Evolutionary conservation across 2,113 vertebrate species (phyloP), one percentile per base, ranked within the genome.

Genomic region (Carettochelys insculpta): DNA sequence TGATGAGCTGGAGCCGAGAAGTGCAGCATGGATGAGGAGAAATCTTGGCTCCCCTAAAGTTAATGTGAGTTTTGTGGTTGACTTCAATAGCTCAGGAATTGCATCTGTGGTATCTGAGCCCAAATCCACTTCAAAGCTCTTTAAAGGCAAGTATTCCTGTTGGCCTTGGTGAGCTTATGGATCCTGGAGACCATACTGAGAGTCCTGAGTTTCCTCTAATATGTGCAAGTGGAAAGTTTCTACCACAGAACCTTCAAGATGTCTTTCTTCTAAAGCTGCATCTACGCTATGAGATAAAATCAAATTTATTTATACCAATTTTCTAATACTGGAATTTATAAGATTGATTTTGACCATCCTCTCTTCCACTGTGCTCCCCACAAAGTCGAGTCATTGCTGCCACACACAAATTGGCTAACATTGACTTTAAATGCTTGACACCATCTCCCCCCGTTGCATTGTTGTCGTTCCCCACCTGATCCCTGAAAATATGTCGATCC

Each of bases 41-140:
- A 90, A 78, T 19, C 1, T 0, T 22, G 58, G 9, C 38, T 84
- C 3, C 51, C 56, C 61, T 89, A 81, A 87, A 58, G 52, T 61
- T 51, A 95, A 47, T 6, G 1, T 77, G 81, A 51, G 47, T 85
- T 92, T 82, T 93, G 45, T 43, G 85, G n/a, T 91, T 94, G 82
- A 86, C 51, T n/a, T 79, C 80, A 50, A 27, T 82, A 68, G 52
- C 76, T 45, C 10, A 27, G 85, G 29, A 68, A 80, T 87, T 68
- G 75, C 58, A 82, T 54, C 25, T 29, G 80, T 50, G 47, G 27
- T 3, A 51, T 61, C 38, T 8, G 22, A 65, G 24, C 41, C 45
- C 76, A 65, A 92, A 16, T n/a, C 12, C 50, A 25, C 73, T 83
- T 34, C 77, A 82, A 47, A 38, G 90, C 25, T 83, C 68, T 65